These are phyloP conservation scores for Apostichopus japonicus DNA, from an alignment of 35 echinoderm and acorn worm genomes.

Conservation along the genomic window DNA sequence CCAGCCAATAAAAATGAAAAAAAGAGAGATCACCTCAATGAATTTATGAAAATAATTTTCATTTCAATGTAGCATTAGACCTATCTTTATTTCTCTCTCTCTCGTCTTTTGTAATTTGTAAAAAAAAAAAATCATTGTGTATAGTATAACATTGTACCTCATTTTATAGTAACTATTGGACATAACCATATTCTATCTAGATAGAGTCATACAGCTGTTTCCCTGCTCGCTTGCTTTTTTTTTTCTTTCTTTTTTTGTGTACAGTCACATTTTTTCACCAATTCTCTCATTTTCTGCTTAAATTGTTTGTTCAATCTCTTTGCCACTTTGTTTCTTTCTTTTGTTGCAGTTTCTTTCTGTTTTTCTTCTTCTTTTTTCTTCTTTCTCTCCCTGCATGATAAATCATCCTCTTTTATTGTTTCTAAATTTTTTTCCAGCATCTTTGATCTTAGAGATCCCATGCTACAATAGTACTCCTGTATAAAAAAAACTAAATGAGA, in stretches of 20 bases:
- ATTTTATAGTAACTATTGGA: constrained; percentile 65
- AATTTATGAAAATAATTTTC: constrained; percentile 11
- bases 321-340: too few relatives aligned
- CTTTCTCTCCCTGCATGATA: neutral
- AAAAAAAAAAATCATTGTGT: constrained; percentile 42
- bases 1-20: neutral
- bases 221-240: neutral
- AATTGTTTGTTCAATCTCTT: neutral
- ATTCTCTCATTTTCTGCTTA: neutral
- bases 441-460: neutral
- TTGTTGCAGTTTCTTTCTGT: neutral
- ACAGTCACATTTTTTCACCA: neutral
- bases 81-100: constrained; percentile 11
- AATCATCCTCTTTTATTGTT: neutral
- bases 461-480: neutral
- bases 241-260: neutral
- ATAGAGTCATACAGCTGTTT: neutral
- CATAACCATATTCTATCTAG: constrained; percentile 48
- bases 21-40: constrained; percentile 17
- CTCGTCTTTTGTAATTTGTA: constrained; percentile 54
- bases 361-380: neutral
- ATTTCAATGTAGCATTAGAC: constrained; percentile 40
- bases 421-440: neutral
- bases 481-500: too few relatives aligned
- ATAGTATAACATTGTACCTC: constrained; percentile 65